A percentile compares a stretch with the other conserved stretches of the same genome.
Evolutionary conservation across 2,888 invertebrate genomes (phyloP).

Genomic region (Dorcus parallelipipedus): DNA sequence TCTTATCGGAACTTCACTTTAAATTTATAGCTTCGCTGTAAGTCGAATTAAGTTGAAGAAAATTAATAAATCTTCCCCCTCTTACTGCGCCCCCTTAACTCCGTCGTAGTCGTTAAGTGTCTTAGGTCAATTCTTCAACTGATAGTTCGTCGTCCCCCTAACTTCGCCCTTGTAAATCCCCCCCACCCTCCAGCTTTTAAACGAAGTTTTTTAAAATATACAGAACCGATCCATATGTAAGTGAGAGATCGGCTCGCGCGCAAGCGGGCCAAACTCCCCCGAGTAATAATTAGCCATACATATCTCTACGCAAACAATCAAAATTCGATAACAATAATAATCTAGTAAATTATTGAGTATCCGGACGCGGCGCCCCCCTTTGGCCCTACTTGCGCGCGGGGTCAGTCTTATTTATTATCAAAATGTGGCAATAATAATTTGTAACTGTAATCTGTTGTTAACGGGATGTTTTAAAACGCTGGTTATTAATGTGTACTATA

Average conservation of each 20-base stretch:
- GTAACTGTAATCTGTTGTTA: neutral
- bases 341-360: neutral
- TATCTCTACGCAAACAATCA: constrained; percentile 5
- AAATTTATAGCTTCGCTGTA: neutral
- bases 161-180: neutral
- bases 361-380: neutral
- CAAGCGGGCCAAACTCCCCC: neutral
- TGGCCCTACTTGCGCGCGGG: no score
- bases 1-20: no score
- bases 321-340: constrained; percentile 3
- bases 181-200: neutral
- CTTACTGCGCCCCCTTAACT: neutral
- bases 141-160: neutral
- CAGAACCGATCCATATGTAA: neutral
- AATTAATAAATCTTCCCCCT: no score
- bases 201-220: neutral
- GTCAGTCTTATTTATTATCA: constrained; percentile 5
- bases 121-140: neutral
- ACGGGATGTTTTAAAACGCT: constrained; percentile 3
- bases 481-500: constrained; percentile 5
- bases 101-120: neutral
- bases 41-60: neutral
- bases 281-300: constrained; percentile 1
- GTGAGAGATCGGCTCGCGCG: neutral
- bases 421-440: constrained; percentile 14